Evolutionary conservation across 2,113 vertebrate genomes (phyloP).

Genomic region (Climacteris rufus): DNA sequence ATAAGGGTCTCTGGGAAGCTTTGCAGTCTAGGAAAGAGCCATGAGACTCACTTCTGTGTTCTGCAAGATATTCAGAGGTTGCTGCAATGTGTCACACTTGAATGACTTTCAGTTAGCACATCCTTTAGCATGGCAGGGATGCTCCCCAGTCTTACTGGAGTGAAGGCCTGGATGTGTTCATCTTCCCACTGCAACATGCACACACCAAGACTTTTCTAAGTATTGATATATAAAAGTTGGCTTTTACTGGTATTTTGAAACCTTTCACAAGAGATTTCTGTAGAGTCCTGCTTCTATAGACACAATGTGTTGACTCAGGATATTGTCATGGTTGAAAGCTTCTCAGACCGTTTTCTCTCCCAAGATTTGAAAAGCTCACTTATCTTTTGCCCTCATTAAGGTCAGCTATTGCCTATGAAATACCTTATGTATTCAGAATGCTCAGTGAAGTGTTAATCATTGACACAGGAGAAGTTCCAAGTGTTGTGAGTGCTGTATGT

Average conservation of each 20-base stretch:
- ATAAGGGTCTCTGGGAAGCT: background rate
- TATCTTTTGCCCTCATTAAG: slow-evolving; percentile 35
- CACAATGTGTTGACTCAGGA: background rate
- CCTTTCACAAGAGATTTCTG: background rate
- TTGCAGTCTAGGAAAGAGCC: background rate
- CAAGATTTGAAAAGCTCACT: background rate
- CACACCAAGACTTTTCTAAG: background rate
- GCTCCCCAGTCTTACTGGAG: background rate
- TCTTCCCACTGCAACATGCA: background rate
- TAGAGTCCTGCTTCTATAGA: background rate
- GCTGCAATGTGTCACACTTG: background rate
- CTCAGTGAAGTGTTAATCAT: slow-evolving; percentile 46
- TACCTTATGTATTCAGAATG: slow-evolving; percentile 21
- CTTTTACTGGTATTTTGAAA: background rate
- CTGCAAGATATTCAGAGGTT: background rate
- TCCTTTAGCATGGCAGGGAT: background rate
- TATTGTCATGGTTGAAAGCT: background rate
- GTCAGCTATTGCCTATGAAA: slow-evolving; percentile 6
- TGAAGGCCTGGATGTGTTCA: background rate
- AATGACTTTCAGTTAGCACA: background rate
- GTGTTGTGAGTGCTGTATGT: background rate
- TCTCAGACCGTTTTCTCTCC: background rate
- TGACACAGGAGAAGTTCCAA: slow-evolving; percentile 35
- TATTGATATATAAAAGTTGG: background rate
- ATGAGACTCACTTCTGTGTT: background rate